phyloP scores from a whole-genome alignment of 2,888 invertebrate species.

The Dione juno region DNA sequence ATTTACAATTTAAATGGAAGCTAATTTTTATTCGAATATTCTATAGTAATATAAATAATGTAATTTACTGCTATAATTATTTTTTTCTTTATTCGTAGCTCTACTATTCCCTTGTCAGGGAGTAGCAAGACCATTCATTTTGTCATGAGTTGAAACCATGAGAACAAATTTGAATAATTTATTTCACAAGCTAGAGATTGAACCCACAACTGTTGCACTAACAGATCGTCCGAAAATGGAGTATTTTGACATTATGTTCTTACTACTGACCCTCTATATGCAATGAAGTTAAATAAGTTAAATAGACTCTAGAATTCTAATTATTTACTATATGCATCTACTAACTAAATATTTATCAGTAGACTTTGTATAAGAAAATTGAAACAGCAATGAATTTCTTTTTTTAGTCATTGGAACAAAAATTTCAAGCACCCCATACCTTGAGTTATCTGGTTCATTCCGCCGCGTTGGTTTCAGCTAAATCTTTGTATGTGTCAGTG shows the following conservation, averaged over 20 bases:
- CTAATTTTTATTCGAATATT: background rate
- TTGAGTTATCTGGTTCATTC: constrained; percentile 39
- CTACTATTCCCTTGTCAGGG: too few species aligned
- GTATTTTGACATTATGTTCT: background rate
- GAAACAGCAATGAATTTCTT: background rate
- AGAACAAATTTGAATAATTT: too few species aligned
- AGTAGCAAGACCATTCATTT: too few species aligned
- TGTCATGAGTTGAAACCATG: too few species aligned
- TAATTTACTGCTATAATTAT: too few species aligned
- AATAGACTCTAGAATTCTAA: too few species aligned
- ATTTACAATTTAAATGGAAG: background rate
- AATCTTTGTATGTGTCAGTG: constrained; percentile 34
- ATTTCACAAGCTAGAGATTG: too few species aligned
- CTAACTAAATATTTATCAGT: background rate
- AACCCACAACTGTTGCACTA: too few species aligned
- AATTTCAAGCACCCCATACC: constrained; percentile 30
- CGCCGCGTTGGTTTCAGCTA: constrained; percentile 36
- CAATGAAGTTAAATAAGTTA: too few species aligned
- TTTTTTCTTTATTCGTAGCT: too few species aligned
- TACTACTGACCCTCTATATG: background rate
- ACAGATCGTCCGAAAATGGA: background rate
- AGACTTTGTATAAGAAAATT: background rate
- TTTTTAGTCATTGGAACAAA: constrained; percentile 14
- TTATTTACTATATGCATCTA: too few species aligned
- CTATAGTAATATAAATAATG: background rate